A percentile compares a stretch with the other conserved stretches of the same genome.
These are phyloP conservation scores for Sinosuthora webbiana DNA, from an alignment of 2,113 vertebrate genomes.

Conservation along the genomic window DNA sequence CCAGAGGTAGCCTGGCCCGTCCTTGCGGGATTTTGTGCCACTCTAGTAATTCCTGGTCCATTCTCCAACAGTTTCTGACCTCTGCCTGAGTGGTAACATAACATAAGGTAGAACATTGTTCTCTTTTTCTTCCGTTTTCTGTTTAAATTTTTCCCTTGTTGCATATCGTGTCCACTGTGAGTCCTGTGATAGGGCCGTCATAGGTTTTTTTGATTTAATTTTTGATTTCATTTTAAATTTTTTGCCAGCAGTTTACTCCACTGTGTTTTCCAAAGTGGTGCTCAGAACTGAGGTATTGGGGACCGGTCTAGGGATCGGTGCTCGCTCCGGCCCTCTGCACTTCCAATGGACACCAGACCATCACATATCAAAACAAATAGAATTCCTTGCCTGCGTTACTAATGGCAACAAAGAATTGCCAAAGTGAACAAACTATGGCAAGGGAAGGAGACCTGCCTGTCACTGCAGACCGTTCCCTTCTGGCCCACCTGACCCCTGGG, in stretches of 20 bases:
- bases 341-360: background rate
- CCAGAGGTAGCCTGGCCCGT: background rate
- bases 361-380: background rate
- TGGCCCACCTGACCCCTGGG: background rate
- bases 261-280: background rate
- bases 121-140: background rate
- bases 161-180: rapidly evolving
- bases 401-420: slow-evolving; percentile 32
- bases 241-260: background rate
- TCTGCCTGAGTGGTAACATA: background rate
- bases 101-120: background rate
- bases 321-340: background rate
- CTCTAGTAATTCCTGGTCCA: background rate
- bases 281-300: background rate
- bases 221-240: background rate
- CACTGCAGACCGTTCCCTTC: background rate
- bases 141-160: background rate
- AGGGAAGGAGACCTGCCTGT: background rate
- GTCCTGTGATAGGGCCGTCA: rapidly evolving
- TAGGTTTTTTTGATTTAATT: background rate
- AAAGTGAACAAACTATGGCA: background rate
- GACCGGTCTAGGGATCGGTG: background rate
- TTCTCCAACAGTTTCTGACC: background rate
- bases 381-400: slow-evolving; percentile 16
- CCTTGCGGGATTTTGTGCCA: background rate